Conservation (phyloP, 2,113 vertebrate genomes). For the Paedocypris sp. region DNA sequence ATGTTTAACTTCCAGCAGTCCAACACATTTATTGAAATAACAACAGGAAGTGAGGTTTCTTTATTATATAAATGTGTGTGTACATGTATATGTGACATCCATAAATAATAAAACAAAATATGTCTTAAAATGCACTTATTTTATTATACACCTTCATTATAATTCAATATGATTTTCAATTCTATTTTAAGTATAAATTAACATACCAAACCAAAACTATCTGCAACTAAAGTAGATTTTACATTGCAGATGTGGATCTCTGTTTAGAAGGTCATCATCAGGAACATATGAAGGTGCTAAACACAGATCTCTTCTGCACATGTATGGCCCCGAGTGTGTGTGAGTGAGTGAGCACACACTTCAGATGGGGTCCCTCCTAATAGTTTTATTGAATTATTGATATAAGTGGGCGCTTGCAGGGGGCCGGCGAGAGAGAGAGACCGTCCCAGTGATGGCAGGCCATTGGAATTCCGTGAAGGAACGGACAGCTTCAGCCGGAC, state of each 20-base stretch:
- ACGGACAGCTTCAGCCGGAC: conserved; percentile 56
- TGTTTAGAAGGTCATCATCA: conserved; percentile 41
- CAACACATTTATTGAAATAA: too few species aligned
- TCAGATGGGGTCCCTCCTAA: conserved; percentile 36
- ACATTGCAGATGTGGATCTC: conserved; percentile 5
- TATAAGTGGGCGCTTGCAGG: conserved; percentile 42
- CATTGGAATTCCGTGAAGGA: conserved; percentile 51
- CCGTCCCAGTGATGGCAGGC: conserved; percentile 40
- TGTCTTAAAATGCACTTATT: too few species aligned
- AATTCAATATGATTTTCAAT: too few species aligned
- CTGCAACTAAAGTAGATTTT: conserved; percentile 19
- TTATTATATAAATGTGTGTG: too few species aligned
- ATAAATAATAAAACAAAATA: too few species aligned
- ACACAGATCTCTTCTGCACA: conserved; percentile 45
- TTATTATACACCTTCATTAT: too few species aligned
- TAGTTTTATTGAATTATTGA: conserved; percentile 61
- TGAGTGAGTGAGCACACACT: neutral
- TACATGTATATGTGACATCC: too few species aligned
- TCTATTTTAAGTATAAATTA: too few species aligned
- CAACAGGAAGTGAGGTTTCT: too few species aligned
- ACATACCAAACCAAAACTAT: conserved; percentile 32
- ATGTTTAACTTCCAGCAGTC: too few species aligned
- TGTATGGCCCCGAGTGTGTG: neutral
- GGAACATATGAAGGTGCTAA: conserved; percentile 51
- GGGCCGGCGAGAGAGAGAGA: conserved; percentile 29